Evolutionary conservation across 2,113 vertebrate genomes (phyloP), one percentile per base, ranked within the genome.

Genomic region (Serinus canaria): DNA sequence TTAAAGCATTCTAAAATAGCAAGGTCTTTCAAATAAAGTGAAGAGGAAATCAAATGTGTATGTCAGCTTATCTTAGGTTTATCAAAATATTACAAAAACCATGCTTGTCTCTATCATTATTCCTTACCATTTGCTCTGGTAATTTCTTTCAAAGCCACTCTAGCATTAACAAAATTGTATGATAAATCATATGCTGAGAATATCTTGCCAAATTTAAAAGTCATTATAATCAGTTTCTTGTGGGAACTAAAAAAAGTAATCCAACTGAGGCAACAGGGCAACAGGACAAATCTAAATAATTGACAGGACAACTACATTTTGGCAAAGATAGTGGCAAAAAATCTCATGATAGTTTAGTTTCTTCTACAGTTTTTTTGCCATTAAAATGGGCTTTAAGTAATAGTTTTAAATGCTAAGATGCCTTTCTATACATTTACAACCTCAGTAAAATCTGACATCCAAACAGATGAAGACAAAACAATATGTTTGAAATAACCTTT

Each of bases 371-470:
- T 84, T 89, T 94, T 93, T 93, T 60, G n/a, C 24, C 63, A 31
- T 33, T 58, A 58, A 87, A 35, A 18, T 91, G 90, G 27, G 20
- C 27, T 55, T 92, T 76, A 33, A 83, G 53, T 75, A 58, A 76
- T 80, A 35, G 84, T 88, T 89, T 60, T 67, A 52, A 41, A 43
- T 75, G 37, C 43, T 43, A 43, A 80, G 41, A n/a, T 83, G 50
- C 83, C 94, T 96, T 85, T 86, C 63, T 92, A 4, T 92, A 46
- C 30, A 66, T 93, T 96, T 90, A 92, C 52, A 94, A 91, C 68
- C 23, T 86, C 49, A 93, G 44, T 94, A 94, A 94, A 97, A 76
- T 83, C 90, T 91, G 84, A 89, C 66, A 95, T 94, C 66, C 69
- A 21, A 91, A 93, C 56, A 97, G 62, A 69, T 83, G 69, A 94